Evolutionary conservation across 2,888 invertebrate species (phyloP).

Genomic region (Hetaerina titia): DNA sequence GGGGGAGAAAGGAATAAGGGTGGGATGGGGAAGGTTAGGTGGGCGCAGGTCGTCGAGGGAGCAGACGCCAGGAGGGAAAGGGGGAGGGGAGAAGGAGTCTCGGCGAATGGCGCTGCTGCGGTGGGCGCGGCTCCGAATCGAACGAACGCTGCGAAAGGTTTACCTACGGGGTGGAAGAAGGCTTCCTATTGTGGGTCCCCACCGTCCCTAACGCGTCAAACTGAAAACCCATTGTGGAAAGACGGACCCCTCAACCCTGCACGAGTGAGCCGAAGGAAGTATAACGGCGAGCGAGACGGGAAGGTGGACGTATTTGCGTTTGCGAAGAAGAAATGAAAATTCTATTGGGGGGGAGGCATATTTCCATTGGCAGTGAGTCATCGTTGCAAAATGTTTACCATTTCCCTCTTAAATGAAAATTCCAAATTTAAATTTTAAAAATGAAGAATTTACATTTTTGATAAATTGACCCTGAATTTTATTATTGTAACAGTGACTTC

Average conservation of each 20-base stretch:
- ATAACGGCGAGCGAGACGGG: not conserved
- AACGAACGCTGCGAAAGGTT: not conserved
- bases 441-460: no score
- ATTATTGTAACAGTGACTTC: no score
- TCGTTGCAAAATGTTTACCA: no score
- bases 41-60: no score
- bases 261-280: not conserved
- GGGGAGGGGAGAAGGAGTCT: not conserved
- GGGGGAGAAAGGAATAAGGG: not conserved
- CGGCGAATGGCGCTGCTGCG: not conserved
- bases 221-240: not conserved
- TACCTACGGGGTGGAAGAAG: not conserved
- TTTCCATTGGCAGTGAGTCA: no score
- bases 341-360: no score
- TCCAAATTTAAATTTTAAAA: no score
- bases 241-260: not conserved
- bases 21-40: not conserved
- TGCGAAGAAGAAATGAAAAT: no score
- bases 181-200: conserved; percentile 3
- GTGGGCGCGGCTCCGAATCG: not conserved
- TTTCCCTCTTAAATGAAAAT: no score
- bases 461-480: no score
- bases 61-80: not conserved
- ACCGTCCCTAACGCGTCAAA: not conserved
- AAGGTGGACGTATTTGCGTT: not conserved